Conservation (phyloP, 2,888 invertebrate genomes). For the Epsilonema sp. region DNA sequence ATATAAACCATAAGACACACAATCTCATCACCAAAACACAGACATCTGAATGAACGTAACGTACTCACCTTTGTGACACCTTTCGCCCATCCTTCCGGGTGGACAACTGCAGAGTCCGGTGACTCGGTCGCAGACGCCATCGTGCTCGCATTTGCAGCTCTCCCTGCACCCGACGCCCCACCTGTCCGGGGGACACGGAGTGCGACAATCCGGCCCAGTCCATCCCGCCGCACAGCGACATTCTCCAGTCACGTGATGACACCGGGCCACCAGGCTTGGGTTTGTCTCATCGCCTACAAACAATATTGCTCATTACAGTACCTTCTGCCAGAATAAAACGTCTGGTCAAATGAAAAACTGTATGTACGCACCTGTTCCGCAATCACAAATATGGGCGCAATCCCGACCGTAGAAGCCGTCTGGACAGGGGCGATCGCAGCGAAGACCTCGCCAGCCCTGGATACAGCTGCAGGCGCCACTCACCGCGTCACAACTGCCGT, state of each 20-base stretch:
- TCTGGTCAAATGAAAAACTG: too few relatives aligned
- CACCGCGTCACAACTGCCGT: constrained; percentile 63
- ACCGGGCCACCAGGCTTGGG: constrained; percentile 12
- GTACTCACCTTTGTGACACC: constrained; percentile 23
- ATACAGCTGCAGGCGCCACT: constrained; percentile 45
- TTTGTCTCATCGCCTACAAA: neutral
- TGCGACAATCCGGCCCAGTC: constrained; percentile 58
- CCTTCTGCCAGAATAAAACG: too few relatives aligned
- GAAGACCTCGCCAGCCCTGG: constrained; percentile 36
- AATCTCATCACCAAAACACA: neutral
- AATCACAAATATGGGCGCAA: constrained; percentile 37
- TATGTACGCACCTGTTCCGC: constrained; percentile 3
- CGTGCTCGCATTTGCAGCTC: constrained; percentile 54
- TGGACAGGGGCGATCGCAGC: constrained; percentile 68
- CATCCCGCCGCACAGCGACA: constrained; percentile 37
- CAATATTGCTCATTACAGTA: too few relatives aligned
- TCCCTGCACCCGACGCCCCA: constrained; percentile 11
- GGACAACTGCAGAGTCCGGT: constrained; percentile 44
- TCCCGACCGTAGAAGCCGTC: constrained; percentile 55
- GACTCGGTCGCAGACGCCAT: constrained; percentile 54
- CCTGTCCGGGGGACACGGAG: constrained; percentile 30
- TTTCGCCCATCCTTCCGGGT: constrained; percentile 18
- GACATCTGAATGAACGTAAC: too few relatives aligned
- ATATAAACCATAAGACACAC: neutral
- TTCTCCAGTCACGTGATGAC: constrained; percentile 21